Conservation (phyloP, 1,140 invertebrate genomes). For the Glomeris maerens region DNA sequence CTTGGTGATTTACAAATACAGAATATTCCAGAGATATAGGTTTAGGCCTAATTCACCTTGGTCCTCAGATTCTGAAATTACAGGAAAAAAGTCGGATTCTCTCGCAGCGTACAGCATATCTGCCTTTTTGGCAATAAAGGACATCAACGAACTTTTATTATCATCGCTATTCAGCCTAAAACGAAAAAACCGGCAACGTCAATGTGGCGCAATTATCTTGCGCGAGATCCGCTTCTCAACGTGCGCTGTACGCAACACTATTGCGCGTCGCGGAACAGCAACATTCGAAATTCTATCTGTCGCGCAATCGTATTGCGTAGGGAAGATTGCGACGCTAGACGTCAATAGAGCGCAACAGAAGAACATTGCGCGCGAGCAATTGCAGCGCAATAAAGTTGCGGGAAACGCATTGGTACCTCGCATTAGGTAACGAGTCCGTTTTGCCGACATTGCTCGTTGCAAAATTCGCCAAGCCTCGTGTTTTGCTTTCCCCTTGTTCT, state of each 20-base stretch:
- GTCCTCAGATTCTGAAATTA: slow-evolving; percentile 8
- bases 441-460: no score
- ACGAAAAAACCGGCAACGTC: slow-evolving; percentile 21
- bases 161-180: background rate
- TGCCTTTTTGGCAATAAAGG: slow-evolving; percentile 10
- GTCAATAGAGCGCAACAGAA: no score
- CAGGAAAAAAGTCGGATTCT: slow-evolving; percentile 9
- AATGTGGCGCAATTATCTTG: slow-evolving; percentile 28
- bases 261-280: background rate
- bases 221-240: slow-evolving; percentile 25
- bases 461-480: no score
- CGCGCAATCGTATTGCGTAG: no score
- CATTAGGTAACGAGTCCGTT: no score
- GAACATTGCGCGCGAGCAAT: no score
- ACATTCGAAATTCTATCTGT: background rate
- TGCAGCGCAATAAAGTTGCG: no score
- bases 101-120: slow-evolving; percentile 13
- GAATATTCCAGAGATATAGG: slow-evolving; percentile 3
- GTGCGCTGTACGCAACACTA: slow-evolving; percentile 28
- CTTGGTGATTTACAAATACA: slow-evolving; percentile 4
- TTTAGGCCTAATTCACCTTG: background rate
- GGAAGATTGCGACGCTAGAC: no score
- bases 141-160: slow-evolving; percentile 1
- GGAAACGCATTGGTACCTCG: no score
- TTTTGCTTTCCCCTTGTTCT: slow-evolving; percentile 5